Evolutionary conservation across 2,113 vertebrate genomes (phyloP).

Genomic region (Laticauda colubrina): DNA sequence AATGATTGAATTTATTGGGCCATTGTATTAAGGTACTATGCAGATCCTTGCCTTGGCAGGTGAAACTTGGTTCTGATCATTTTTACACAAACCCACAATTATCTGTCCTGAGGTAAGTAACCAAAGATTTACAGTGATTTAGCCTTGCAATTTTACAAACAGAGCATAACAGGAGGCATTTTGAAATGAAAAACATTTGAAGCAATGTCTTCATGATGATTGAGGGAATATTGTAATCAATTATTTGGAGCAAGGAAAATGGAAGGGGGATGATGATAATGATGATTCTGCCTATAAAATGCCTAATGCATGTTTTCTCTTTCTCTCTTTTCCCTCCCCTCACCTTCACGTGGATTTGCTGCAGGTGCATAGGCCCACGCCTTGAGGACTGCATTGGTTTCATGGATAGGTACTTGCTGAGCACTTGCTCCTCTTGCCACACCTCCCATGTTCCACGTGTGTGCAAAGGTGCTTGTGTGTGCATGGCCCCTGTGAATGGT

Average conservation of each 20-base stretch:
- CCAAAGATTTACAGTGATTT: not conserved
- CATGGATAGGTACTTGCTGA: slow-evolving; percentile 91
- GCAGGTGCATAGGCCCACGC: slow-evolving; percentile 90
- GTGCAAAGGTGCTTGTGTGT: slow-evolving; percentile 73
- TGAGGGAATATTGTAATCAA: slow-evolving; percentile 28
- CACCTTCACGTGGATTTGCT: slow-evolving; percentile 52
- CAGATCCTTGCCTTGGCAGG: not conserved
- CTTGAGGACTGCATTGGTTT: slow-evolving; percentile 95
- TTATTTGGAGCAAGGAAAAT: not conserved
- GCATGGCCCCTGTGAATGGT: slow-evolving; percentile 71
- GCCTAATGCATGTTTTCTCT: slow-evolving; percentile 42
- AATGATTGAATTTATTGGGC: slow-evolving; percentile 12
- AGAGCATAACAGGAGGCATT: not conserved
- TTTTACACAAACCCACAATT: not conserved
- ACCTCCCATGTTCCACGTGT: slow-evolving; percentile 62
- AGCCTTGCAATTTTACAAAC: not conserved
- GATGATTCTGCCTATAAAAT: not conserved
- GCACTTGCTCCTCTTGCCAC: slow-evolving; percentile 62
- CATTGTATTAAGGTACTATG: slow-evolving; percentile 40
- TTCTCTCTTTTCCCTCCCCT: slow-evolving; percentile 64
- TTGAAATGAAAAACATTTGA: not conserved
- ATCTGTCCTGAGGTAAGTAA: not conserved
- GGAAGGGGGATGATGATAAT: not conserved
- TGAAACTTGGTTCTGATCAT: slow-evolving; percentile 42
- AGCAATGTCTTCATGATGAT: slow-evolving; percentile 32